These are phyloP conservation scores for Drosophila melanosoma DNA, from an alignment of 2,888 invertebrate species.

Conservation along the genomic window DNA sequence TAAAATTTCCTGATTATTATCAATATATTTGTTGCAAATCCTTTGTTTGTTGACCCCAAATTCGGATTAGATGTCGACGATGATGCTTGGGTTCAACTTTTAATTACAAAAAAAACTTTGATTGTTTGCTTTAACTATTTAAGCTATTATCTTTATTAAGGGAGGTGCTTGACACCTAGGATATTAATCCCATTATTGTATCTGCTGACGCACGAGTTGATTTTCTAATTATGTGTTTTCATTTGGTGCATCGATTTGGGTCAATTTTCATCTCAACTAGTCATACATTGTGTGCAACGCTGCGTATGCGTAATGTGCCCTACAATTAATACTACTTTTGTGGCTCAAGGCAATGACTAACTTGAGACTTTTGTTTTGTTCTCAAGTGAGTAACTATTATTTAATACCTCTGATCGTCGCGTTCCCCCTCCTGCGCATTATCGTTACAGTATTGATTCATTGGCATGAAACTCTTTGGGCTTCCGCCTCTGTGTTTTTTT, in stretches of 20 bases:
- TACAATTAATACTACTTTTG: neutral
- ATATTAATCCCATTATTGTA: neutral
- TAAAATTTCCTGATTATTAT: constrained; percentile 9
- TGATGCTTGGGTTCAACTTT: constrained; percentile 1
- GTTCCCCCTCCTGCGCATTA: constrained; percentile 34
- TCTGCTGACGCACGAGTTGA: neutral
- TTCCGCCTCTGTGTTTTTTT: constrained; percentile 12
- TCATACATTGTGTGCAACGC: constrained; percentile 6
- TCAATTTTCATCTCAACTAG: neutral
- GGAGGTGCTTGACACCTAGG: no score
- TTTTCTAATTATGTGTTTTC: constrained; percentile 9
- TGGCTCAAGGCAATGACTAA: constrained; percentile 32
- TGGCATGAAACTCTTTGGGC: constrained; percentile 5
- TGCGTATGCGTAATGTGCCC: constrained; percentile 51
- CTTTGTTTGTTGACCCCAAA: neutral
- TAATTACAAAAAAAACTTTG: constrained; percentile 27
- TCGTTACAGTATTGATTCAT: constrained; percentile 55
- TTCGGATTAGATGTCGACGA: constrained; percentile 15
- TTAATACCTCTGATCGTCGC: constrained; percentile 39
- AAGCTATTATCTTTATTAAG: neutral
- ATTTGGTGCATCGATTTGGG: constrained; percentile 24
- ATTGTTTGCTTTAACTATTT: constrained; percentile 3
- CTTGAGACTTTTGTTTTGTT: neutral
- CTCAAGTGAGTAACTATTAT: constrained; percentile 12
- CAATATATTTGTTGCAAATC: constrained; percentile 34